phyloP scores from a whole-genome alignment of 1,140 invertebrate species.

The Drosophila pandora region DNA sequence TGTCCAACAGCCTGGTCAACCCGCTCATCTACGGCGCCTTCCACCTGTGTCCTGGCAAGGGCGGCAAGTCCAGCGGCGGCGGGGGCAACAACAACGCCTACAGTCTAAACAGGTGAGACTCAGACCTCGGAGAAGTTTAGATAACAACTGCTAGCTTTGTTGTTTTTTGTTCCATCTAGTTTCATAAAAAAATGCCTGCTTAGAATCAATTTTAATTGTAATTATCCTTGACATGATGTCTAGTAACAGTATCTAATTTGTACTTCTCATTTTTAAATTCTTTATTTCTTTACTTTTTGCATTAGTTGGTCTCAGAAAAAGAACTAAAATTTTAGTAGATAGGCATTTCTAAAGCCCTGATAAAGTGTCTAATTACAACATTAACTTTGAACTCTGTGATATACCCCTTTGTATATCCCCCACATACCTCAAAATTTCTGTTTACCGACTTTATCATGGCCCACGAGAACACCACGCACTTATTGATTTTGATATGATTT shows the following conservation, averaged over 20 bases:
- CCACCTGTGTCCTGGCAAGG: constrained; percentile 87
- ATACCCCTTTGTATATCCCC: not conserved
- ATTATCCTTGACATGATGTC: not conserved
- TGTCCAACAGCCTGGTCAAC: constrained; percentile 94
- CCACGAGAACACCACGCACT: not conserved
- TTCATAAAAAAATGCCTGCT: not conserved
- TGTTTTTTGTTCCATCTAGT: no score
- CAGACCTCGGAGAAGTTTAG: not conserved
- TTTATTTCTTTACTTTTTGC: not conserved
- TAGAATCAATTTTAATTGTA: not conserved
- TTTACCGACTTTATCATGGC: not conserved
- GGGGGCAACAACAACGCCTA: constrained; percentile 75
- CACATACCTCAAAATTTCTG: not conserved
- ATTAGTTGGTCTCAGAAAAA: not conserved
- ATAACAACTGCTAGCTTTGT: no score
- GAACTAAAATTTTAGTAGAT: not conserved
- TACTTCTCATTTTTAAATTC: not conserved
- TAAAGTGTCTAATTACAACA: not conserved
- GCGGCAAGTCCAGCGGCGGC: constrained; percentile 58
- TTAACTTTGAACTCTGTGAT: not conserved
- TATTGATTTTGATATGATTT: constrained; percentile 17
- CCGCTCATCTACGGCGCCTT: constrained; percentile 95
- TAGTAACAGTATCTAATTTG: not conserved
- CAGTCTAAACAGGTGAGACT: constrained; percentile 73
- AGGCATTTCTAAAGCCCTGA: not conserved